Evolutionary conservation across 2,888 invertebrate genomes (phyloP).

Genomic region (Laspeyria flexula): DNA sequence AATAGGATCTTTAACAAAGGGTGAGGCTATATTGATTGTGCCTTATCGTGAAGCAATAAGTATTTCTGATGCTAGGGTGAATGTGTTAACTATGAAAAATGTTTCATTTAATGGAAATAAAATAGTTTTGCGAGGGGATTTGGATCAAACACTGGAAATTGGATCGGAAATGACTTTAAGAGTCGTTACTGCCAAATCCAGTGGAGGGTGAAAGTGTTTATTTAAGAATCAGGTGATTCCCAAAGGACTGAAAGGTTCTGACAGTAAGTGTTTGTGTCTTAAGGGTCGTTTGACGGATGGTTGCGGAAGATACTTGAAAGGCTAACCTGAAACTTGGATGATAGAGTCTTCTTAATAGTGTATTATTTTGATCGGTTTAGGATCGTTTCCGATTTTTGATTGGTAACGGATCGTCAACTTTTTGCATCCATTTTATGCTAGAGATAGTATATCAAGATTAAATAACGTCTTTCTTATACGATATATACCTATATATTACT

Average conservation of each 20-base stretch:
- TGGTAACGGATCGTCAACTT: too few relatives aligned
- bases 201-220: not conserved
- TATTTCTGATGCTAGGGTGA: slow-evolving; percentile 41
- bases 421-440: too few relatives aligned
- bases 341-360: too few relatives aligned
- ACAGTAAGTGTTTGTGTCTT: too few relatives aligned
- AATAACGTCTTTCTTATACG: too few relatives aligned
- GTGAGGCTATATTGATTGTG: slow-evolving; percentile 31
- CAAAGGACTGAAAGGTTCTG: not conserved
- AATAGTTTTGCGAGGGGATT: slow-evolving; percentile 33
- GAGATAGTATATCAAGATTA: too few relatives aligned
- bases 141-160: slow-evolving; percentile 22
- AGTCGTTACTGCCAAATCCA: slow-evolving; percentile 15
- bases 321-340: too few relatives aligned
- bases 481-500: too few relatives aligned
- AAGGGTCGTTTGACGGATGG: not conserved
- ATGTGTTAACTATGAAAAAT: slow-evolving; percentile 54
- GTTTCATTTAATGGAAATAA: slow-evolving; percentile 39
- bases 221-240: slow-evolving; percentile 5
- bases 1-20: slow-evolving; percentile 41
- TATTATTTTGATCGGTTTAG: too few relatives aligned
- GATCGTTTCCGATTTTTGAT: too few relatives aligned
- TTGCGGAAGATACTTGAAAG: not conserved
- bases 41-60: slow-evolving; percentile 44
- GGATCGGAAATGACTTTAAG: slow-evolving; percentile 20